These are phyloP conservation scores for Temnothorax unifasciatus DNA, from an alignment of 2,888 invertebrate genomes.

Conservation along the genomic window DNA sequence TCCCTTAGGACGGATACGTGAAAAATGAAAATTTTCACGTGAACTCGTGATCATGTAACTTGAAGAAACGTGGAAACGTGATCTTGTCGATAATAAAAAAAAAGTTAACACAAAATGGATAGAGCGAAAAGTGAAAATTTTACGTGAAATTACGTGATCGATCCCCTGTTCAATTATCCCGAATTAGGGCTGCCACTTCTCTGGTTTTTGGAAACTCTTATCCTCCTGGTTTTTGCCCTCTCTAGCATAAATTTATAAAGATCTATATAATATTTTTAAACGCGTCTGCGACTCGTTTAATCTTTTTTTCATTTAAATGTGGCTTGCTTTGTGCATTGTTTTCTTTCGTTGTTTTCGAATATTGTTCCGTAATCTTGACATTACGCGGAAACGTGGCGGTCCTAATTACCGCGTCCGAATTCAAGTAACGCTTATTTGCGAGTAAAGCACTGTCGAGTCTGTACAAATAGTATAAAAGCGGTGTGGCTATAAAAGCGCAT, in stretches of 20 bases:
- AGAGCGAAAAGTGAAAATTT: too few species aligned
- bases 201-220: neutral
- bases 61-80: too few species aligned
- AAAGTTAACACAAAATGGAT: too few species aligned
- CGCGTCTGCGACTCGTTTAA: neutral
- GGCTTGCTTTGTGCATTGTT: neutral
- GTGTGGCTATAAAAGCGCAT: conserved; percentile 68
- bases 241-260: neutral
- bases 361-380: neutral
- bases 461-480: conserved; percentile 64
- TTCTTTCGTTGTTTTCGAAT: neutral
- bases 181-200: neutral
- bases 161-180: neutral
- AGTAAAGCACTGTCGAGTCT: conserved; percentile 57
- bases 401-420: conserved; percentile 5
- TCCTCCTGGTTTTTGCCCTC: neutral
- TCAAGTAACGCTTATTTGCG: conserved; percentile 27
- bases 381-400: neutral
- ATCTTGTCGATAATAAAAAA: too few species aligned
- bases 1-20: too few species aligned
- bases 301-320: neutral
- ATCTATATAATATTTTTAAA: neutral
- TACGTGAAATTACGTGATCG: too few species aligned
- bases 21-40: too few species aligned
- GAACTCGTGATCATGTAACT: too few species aligned